Conservation (phyloP, 30 jellyfish, hydroid and myxozoan genomes). For the Pseudorhiza aurosa region DNA sequence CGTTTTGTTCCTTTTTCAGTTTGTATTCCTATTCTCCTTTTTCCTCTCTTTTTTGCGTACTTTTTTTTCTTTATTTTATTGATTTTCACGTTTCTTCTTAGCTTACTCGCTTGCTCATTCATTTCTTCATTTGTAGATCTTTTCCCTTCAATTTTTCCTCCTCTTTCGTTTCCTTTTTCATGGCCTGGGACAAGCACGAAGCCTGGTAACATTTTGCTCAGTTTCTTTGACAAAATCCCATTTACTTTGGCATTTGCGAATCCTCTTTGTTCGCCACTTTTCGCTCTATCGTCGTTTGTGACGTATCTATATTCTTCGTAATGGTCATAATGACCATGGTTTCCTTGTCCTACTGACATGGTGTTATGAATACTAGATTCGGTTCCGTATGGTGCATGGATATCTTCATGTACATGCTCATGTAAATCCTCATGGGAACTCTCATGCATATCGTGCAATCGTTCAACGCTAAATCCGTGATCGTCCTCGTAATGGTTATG, state of each 20-base stretch:
- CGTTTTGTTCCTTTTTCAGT: slow-evolving; percentile 18
- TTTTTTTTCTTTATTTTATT: neutral
- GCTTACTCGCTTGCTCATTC: neutral
- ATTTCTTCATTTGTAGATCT: neutral
- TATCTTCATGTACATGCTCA: slow-evolving; percentile 14
- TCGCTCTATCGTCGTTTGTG: neutral
- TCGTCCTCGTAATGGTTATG: slow-evolving; percentile 8
- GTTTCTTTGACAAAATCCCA: slow-evolving; percentile 12
- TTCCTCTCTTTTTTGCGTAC: neutral
- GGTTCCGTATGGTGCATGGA: slow-evolving; percentile 21
- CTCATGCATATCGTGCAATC: slow-evolving; percentile 15
- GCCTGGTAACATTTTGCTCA: slow-evolving; percentile 69
- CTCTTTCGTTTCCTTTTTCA: slow-evolving; percentile 10
- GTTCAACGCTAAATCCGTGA: slow-evolving; percentile 12
- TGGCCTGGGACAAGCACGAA: slow-evolving; percentile 64
- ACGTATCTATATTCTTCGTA: neutral
- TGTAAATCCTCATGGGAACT: neutral
- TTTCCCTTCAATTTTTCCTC: neutral
- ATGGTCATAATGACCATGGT: slow-evolving; percentile 10
- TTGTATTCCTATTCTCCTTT: neutral
- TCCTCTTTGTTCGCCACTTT: neutral
- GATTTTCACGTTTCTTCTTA: neutral
- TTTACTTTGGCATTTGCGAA: neutral
- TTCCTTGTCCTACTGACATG: slow-evolving; percentile 48
- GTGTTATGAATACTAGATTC: slow-evolving; percentile 46